Conservation (phyloP, 2,888 invertebrate genomes). For the Tachystola acroxantha region DNA sequence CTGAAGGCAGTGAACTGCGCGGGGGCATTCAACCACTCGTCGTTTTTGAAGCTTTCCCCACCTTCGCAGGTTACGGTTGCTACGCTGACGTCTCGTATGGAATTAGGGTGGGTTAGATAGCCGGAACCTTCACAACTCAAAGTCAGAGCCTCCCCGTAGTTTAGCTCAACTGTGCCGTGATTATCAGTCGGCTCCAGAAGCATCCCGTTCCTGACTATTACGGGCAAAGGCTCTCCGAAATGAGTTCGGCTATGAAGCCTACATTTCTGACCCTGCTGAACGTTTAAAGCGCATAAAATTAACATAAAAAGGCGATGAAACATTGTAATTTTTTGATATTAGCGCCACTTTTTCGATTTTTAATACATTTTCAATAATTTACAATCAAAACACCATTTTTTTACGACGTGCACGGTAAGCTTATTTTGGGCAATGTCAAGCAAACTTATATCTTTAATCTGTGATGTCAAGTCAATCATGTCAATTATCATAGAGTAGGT, state of each 20-base stretch:
- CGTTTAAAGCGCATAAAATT: conserved; percentile 46
- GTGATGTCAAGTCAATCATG: too few relatives aligned
- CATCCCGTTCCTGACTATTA: conserved; percentile 43
- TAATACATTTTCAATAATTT: background rate
- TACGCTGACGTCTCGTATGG: conserved; percentile 23
- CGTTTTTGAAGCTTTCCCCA: conserved; percentile 47
- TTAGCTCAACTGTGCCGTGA: conserved; percentile 43
- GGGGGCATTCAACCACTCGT: conserved; percentile 44
- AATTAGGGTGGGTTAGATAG: conserved; percentile 39
- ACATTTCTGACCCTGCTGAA: conserved; percentile 40
- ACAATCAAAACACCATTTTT: conserved; percentile 1
- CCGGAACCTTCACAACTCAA: conserved; percentile 52
- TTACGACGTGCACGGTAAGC: background rate
- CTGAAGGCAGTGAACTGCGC: conserved; percentile 40
- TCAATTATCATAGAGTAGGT: too few relatives aligned
- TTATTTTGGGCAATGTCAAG: background rate
- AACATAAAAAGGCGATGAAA: conserved; percentile 37
- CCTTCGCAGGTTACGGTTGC: conserved; percentile 45
- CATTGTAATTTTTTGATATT: conserved; percentile 22
- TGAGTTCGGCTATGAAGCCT: conserved; percentile 42
- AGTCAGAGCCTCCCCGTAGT: conserved; percentile 43
- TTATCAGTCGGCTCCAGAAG: conserved; percentile 54
- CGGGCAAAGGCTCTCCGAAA: conserved; percentile 54
- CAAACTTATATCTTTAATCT: too few relatives aligned
- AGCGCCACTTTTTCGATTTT: background rate